Evolutionary conservation across 2,888 invertebrate species (phyloP).

Genomic region (Drepana falcataria): DNA sequence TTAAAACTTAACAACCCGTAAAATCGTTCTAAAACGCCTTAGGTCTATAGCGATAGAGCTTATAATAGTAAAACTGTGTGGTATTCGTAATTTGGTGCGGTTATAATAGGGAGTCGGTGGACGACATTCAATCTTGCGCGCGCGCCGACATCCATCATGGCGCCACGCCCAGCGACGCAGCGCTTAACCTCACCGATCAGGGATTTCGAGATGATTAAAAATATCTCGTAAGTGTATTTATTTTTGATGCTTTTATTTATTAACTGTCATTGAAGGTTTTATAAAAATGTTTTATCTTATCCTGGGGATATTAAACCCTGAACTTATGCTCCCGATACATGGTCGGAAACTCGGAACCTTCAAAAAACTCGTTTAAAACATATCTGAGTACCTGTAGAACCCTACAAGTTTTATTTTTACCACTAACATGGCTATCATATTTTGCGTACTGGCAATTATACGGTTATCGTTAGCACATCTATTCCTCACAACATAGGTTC

Average conservation of each 20-base stretch:
- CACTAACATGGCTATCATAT: too few species aligned
- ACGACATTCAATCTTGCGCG: constrained; percentile 45
- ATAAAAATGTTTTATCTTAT: too few species aligned
- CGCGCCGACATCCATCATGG: constrained; percentile 61
- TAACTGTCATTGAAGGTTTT: not conserved
- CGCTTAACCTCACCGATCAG: constrained; percentile 35
- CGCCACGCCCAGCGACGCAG: constrained; percentile 54
- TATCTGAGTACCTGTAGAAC: too few species aligned
- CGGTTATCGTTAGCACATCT: not conserved
- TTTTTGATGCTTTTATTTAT: not conserved
- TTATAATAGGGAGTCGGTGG: constrained; percentile 21
- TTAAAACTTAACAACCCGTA: not conserved
- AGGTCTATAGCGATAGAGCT: not conserved
- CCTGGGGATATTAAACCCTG: too few species aligned
- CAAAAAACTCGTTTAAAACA: too few species aligned
- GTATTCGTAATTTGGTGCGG: constrained; percentile 8
- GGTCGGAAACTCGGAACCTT: too few species aligned
- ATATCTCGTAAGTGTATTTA: constrained; percentile 18
- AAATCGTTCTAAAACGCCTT: not conserved
- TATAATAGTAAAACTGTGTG: not conserved
- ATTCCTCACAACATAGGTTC: too few species aligned
- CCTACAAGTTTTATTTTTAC: too few species aligned
- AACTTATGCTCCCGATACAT: too few species aligned
- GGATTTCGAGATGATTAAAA: constrained; percentile 45
- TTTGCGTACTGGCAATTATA: not conserved